Evolutionary conservation across 2,797 vertebrate genomes (phyloP).

Genomic region (Platalea minor): DNA sequence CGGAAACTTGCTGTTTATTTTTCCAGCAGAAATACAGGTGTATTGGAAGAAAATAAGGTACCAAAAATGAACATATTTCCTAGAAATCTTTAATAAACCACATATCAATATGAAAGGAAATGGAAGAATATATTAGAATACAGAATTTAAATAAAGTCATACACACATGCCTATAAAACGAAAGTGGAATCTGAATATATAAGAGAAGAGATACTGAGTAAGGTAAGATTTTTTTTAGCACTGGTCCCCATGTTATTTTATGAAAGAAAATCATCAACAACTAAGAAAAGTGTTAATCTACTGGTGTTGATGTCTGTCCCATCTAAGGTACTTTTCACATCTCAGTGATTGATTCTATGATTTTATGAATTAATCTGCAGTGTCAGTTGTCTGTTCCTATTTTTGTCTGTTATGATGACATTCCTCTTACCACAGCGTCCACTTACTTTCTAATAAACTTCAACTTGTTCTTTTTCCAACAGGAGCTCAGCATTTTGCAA

Average conservation of each 20-base stretch:
- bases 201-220: neutral
- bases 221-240: neutral
- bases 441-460: neutral
- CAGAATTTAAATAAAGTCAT: neutral
- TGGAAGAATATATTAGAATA: neutral
- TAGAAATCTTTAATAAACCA: neutral
- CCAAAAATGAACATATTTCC: neutral
- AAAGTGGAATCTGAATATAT: neutral
- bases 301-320: neutral
- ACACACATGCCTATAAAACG: neutral
- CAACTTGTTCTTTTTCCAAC: neutral
- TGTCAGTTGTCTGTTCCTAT: slow-evolving; percentile 31
- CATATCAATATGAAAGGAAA: neutral
- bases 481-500: neutral
- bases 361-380: slow-evolving; percentile 20
- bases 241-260: neutral
- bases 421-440: neutral
- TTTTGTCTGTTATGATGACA: neutral
- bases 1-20: neutral
- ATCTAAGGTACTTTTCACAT: neutral
- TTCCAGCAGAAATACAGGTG: neutral
- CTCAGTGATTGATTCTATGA: neutral
- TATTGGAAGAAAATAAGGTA: neutral
- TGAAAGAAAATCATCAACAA: neutral
- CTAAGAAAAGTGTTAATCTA: neutral